Evolutionary conservation across 2,797 vertebrate species (phyloP).

Genomic region (Falco columbarius): DNA sequence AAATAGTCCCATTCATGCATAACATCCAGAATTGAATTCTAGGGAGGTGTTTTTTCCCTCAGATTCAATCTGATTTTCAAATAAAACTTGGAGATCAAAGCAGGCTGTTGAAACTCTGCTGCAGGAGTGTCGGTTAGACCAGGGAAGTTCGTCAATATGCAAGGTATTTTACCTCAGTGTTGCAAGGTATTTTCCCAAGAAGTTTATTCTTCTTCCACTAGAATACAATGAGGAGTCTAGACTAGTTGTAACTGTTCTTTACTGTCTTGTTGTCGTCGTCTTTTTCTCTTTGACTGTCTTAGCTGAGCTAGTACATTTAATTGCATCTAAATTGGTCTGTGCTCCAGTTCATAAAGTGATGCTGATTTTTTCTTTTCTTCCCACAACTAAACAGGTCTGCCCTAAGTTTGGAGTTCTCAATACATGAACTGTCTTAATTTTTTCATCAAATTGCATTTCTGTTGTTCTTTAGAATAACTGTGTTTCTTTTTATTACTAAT

Average conservation of each 20-base stretch:
- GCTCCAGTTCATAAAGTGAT: not conserved
- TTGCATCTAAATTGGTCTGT: not conserved
- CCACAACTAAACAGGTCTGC: not conserved
- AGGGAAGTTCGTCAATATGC: not conserved
- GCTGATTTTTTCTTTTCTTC: not conserved
- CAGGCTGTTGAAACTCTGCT: not conserved
- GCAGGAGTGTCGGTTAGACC: not conserved
- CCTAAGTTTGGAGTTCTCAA: not conserved
- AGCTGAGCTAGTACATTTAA: not conserved
- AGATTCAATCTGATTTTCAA: not conserved
- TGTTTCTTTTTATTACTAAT: not conserved
- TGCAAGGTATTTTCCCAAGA: not conserved
- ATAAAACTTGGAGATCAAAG: not conserved
- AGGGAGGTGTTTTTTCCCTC: not conserved
- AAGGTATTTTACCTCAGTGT: not conserved
- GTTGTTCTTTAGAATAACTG: not conserved
- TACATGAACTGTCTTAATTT: not conserved
- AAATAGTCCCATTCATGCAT: not conserved
- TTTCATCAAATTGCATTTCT: not conserved
- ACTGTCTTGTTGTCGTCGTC: not conserved
- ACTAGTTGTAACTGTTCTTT: not conserved
- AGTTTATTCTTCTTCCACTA: not conserved
- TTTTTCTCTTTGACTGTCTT: not conserved
- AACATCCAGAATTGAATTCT: not conserved
- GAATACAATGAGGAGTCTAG: not conserved